Evolutionary conservation across 1,140 invertebrate species (phyloP).

Genomic region (Drosophila orosa): DNA sequence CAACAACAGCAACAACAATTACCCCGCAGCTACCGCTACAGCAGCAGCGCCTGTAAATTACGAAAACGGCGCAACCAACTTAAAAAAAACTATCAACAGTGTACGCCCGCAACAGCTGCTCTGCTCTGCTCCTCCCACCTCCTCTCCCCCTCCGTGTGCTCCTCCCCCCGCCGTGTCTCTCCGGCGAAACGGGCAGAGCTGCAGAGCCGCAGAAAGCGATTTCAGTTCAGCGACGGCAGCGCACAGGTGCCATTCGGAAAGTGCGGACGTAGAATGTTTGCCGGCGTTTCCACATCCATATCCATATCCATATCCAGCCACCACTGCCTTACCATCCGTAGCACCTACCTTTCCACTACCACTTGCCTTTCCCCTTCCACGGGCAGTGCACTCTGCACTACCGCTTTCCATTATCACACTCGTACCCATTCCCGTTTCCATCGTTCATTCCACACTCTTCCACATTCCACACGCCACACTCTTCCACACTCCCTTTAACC

Average conservation of each 20-base stretch:
- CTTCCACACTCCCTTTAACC: background rate
- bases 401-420: background rate
- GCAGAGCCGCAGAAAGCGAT: slow-evolving; percentile 54
- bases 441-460: background rate
- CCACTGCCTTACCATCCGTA: background rate
- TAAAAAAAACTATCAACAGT: slow-evolving; percentile 49
- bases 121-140: background rate
- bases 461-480: background rate
- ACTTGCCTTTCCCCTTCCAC: background rate
- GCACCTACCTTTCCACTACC: background rate
- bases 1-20: slow-evolving; percentile 46
- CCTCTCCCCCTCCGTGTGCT: background rate
- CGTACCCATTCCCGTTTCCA: background rate
- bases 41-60: slow-evolving; percentile 35
- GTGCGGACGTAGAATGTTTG: slow-evolving; percentile 64
- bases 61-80: slow-evolving; percentile 50
- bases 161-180: background rate
- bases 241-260: slow-evolving; percentile 78
- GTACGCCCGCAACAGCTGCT: slow-evolving; percentile 44
- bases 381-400: background rate
- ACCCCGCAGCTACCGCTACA: slow-evolving; percentile 5
- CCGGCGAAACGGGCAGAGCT: slow-evolving; percentile 32
- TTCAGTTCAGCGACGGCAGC: slow-evolving; percentile 75
- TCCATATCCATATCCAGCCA: background rate
- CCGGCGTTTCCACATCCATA: slow-evolving; percentile 12